Conservation (phyloP, 2,113 vertebrate species). For the Scartelaos histophorus region DNA sequence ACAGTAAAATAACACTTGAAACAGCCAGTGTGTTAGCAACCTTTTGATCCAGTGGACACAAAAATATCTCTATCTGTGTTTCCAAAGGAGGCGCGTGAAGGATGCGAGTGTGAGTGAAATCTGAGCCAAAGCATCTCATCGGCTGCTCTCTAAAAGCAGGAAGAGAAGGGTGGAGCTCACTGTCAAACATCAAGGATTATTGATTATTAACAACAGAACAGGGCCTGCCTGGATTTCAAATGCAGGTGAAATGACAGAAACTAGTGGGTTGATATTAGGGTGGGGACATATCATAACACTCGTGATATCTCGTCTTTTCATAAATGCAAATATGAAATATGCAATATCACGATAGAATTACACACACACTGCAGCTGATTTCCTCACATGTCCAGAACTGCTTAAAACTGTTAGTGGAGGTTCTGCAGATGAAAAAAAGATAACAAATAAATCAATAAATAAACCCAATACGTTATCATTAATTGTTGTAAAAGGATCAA, state of each 20-base stretch:
- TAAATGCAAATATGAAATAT: too few species aligned
- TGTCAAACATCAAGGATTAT: constrained; percentile 4
- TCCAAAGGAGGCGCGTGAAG: constrained; percentile 12
- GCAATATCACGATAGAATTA: too few species aligned
- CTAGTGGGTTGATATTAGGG: neutral
- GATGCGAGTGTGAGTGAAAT: constrained; percentile 34
- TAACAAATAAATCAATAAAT: too few species aligned
- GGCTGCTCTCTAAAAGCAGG: constrained; percentile 27
- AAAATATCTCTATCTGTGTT: neutral
- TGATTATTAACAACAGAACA: neutral
- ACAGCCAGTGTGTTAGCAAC: constrained; percentile 1
- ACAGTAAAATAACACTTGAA: neutral
- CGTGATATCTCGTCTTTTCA: too few species aligned
- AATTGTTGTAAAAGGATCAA: neutral
- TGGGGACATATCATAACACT: too few species aligned
- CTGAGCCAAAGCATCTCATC: constrained; percentile 39
- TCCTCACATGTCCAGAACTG: too few species aligned
- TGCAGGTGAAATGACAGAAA: neutral
- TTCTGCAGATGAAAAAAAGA: too few species aligned
- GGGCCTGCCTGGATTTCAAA: neutral
- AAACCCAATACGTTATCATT: neutral
- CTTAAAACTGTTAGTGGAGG: too few species aligned
- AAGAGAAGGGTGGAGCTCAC: neutral
- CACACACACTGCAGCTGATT: too few species aligned
- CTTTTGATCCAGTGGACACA: neutral